Conservation (phyloP, 2,888 invertebrate species). For the Lissocephala sabroskyi region DNA sequence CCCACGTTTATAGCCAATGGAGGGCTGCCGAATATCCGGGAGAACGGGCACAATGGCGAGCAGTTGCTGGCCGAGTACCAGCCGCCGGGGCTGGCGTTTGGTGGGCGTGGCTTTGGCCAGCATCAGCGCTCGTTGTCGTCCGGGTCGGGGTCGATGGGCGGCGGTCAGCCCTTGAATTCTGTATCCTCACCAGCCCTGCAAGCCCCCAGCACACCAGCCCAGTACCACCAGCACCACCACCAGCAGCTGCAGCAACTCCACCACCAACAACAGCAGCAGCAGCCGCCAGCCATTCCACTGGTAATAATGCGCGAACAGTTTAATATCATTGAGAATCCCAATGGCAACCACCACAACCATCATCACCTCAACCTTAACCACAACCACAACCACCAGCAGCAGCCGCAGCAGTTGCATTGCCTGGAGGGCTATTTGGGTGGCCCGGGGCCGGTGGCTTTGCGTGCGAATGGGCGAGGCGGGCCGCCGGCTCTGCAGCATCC, state of each 20-base stretch:
- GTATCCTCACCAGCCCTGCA: constrained; percentile 18
- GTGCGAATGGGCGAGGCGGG: neutral
- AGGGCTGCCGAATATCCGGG: constrained; percentile 70
- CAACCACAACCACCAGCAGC: constrained; percentile 24
- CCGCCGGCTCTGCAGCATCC: constrained; percentile 33
- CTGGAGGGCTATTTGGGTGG: constrained; percentile 19
- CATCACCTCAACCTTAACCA: constrained; percentile 38
- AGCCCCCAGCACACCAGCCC: constrained; percentile 16
- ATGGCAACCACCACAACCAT: constrained; percentile 54
- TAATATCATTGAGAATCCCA: constrained; percentile 72
- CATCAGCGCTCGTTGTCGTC: constrained; percentile 39
- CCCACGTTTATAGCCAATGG: constrained; percentile 67
- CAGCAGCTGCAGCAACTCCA: constrained; percentile 29
- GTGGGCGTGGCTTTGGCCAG: constrained; percentile 27
- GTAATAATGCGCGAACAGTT: constrained; percentile 73
- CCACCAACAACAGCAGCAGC: constrained; percentile 35
- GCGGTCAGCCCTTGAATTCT: constrained; percentile 17
- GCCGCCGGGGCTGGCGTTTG: constrained; percentile 8
- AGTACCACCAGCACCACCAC: constrained; percentile 27
- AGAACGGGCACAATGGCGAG: constrained; percentile 57
- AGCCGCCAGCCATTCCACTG: constrained; percentile 72
- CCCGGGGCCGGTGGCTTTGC: constrained; percentile 26
- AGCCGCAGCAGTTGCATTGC: constrained; percentile 15
- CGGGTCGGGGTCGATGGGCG: constrained; percentile 30
- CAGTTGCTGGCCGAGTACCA: constrained; percentile 16